Base-by-base conservation (phyloP, 2,113 vertebrate genomes). In the Dolichotis patagonum region DNA sequence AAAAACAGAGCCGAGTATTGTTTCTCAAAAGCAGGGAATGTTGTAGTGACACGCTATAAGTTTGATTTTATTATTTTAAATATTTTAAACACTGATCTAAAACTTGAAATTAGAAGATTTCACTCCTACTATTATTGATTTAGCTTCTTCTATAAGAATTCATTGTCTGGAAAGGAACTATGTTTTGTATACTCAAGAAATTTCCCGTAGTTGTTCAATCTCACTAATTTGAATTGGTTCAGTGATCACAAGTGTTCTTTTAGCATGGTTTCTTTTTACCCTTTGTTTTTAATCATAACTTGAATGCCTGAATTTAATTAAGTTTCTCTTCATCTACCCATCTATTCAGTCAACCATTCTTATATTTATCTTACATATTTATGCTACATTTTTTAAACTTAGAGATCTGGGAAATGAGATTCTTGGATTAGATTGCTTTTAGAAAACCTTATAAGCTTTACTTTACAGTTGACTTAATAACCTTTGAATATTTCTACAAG, bases 261-360 rank as follows among this genome's bases (percentile, higher is more conserved):
- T 26, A 65, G 11, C 86, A 4, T 75, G 49, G 9, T 75, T 90
- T 2, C 17, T 82, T 9, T 87, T 82, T 77, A 5, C 20, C 2
- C 7, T 90, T 78, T 92, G 60, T 30, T 94, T 92, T 92, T 80
- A 80, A 65, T 92, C 10, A 56, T 81, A 58, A 85, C 41, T 94
- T 58, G 30, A 89, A 85, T 56, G 22, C 0, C 28, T 88, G 43
- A 56, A 92, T 89, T 89, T 82, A 90, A 49, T 87, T 90, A 83
- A 73, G 3, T 35, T 96, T 81, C 32, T 63, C 11, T 90, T 43
- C n/a, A 62, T 43, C 14, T 73, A 28, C 78, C 52, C n/a, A 54
- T 49, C 20, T 84, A 69, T 86, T 54, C 43, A 67, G 65, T 90
- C 56, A 93, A n/a, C 35, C 30, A 89, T 49, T 89, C 52, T 65